phyloP scores from a whole-genome alignment of 2,113 vertebrate genomes.

The Ramphastos sulfuratus region DNA sequence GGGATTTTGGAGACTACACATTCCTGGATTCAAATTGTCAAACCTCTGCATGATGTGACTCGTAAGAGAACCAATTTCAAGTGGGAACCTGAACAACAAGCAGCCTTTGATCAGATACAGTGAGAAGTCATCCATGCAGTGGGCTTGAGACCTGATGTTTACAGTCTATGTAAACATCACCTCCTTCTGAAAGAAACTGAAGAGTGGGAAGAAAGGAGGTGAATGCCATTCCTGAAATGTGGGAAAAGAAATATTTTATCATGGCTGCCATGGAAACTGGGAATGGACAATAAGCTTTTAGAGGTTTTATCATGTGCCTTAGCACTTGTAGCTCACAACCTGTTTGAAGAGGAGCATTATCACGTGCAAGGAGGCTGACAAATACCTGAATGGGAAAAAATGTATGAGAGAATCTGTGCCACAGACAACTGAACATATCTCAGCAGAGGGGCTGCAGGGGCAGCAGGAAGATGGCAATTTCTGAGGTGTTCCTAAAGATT shows the following conservation, averaged over 20 bases:
- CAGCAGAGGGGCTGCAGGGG: neutral
- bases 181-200: neutral
- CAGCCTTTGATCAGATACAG: too few relatives aligned
- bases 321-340: slow-evolving; percentile 4
- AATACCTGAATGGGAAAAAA: neutral
- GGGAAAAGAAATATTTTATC: slow-evolving; percentile 18
- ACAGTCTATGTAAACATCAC: neutral
- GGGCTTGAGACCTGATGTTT: too few relatives aligned
- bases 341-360: neutral
- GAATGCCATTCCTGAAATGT: slow-evolving; percentile 42
- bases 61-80: too few relatives aligned
- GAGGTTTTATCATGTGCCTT: slow-evolving; percentile 14
- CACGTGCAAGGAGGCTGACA: neutral
- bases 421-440: neutral
- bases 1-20: too few relatives aligned
- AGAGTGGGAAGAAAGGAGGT: neutral
- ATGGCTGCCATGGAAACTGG: slow-evolving; percentile 42
- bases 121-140: too few relatives aligned
- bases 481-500: neutral
- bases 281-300: slow-evolving; percentile 52
- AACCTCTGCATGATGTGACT: too few relatives aligned
- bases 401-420: neutral
- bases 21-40: too few relatives aligned
- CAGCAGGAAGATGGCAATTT: neutral
- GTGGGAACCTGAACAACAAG: too few relatives aligned